Base-by-base conservation (phyloP, 2,113 vertebrate species). In the Poeciliopsis retropinna region DNA sequence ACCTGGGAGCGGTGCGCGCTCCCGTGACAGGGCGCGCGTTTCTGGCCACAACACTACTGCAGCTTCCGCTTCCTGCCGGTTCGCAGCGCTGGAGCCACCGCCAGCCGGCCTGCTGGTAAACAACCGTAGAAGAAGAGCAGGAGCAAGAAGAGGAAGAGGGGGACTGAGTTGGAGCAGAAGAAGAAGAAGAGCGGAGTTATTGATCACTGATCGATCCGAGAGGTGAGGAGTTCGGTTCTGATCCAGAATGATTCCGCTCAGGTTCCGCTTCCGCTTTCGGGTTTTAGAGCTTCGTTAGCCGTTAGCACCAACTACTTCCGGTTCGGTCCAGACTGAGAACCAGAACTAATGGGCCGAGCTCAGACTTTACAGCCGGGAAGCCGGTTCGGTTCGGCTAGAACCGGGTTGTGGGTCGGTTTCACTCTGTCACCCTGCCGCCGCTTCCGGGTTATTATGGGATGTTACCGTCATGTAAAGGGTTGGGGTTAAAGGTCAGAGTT, bases 281-380 rank as follows among this genome's bases (percentile, higher is more conserved):
- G 7, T 47, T 44, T 61, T 37, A 13, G 5, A 19, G 22, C 68
- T 27, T n/a, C 11, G 7, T 47, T 31, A 66, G 39, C 44, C 5
- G 1, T 41, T 79, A 82, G 70, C 84, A 22, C 68, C 28, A 63
- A 70, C n/a, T 5, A 9, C 67, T 79, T 76, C 70, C 80, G 31
- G 70, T 72, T 67, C 54, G 15, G 51, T n/a, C 1, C 25, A 57
- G 47, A 54, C 44, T 54, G 5, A 47, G 8, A 57, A 54, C 11
- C 67, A 31, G 37, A 28, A 67, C 13, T 28, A 44, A 31, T 61
- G 32, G 32, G 47, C 22, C 17, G 7, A 54, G 0, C 47, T 51
- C 17, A 6, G 47, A 19, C 14, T 41, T 4, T 15, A 41, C 13
- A 41, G 44, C 17, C 1, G 2, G 14, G 17, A 47, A 19, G 4